Conservation (phyloP, 2,888 invertebrate genomes). For the Aporophyla lueneburgensis region DNA sequence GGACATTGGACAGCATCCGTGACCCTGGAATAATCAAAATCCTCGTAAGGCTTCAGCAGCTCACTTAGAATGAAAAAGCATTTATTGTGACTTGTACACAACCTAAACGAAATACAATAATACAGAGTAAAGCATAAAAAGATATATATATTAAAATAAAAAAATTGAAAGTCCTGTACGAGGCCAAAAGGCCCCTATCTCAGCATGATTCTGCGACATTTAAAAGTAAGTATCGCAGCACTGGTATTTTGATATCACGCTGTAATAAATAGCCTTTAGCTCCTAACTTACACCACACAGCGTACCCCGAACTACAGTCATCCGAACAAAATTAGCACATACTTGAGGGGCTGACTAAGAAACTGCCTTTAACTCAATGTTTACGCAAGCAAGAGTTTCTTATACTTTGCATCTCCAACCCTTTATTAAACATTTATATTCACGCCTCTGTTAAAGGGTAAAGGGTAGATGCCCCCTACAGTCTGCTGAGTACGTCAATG, state of each 20-base stretch:
- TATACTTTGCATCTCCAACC: conserved; percentile 67
- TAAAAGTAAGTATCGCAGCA: too few species aligned
- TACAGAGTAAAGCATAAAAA: too few species aligned
- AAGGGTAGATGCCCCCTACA: conserved; percentile 56
- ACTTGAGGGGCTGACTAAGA: conserved; percentile 69
- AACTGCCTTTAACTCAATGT: conserved; percentile 62
- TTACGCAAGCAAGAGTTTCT: conserved; percentile 68
- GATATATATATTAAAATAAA: too few species aligned
- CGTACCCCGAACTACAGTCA: conserved; percentile 67
- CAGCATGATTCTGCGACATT: too few species aligned
- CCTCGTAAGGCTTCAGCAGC: background rate
- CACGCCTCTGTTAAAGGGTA: conserved; percentile 65
- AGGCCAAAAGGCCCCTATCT: too few species aligned
- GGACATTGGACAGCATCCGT: background rate
- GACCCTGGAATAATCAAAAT: background rate
- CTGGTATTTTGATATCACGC: background rate
- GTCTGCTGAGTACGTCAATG: conserved; percentile 59
- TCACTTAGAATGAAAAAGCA: too few species aligned
- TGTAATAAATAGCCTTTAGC: conserved; percentile 14
- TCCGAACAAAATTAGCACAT: conserved; percentile 78
- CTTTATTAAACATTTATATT: conserved; percentile 71
- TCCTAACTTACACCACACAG: conserved; percentile 53
- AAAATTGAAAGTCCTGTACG: too few species aligned
- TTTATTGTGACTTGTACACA: too few species aligned
- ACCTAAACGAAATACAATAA: too few species aligned